These are phyloP conservation scores for Onychomys arenicola DNA, from an alignment of 2,797 vertebrate species.

Conservation along the genomic window DNA sequence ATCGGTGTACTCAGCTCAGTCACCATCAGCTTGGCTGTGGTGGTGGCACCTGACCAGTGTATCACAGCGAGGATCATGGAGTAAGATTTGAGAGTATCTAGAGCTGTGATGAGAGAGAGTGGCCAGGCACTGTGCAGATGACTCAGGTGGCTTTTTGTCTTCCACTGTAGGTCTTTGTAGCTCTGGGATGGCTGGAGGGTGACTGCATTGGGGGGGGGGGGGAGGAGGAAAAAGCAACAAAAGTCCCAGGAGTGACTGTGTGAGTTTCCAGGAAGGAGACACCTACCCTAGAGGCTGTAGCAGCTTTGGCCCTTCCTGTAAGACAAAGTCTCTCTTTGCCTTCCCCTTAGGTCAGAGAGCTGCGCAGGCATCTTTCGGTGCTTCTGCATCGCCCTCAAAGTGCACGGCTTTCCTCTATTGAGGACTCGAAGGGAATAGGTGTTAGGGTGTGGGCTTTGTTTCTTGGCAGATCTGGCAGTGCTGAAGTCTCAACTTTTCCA, in stretches of 20 bases:
- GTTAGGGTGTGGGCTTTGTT: not conserved
- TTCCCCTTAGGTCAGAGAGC: not conserved
- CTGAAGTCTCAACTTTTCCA: not conserved
- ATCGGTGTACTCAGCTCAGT: not conserved
- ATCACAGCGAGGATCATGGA: not conserved
- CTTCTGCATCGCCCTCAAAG: not conserved
- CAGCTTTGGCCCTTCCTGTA: conserved; percentile 81
- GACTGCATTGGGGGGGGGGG: not conserved
- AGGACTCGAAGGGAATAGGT: not conserved
- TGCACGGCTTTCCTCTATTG: not conserved
- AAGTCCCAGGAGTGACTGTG: conserved; percentile 35
- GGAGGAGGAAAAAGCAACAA: not conserved
- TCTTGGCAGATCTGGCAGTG: not conserved
- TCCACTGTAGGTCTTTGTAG: not conserved
- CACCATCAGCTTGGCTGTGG: not conserved
- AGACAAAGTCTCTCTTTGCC: not conserved
- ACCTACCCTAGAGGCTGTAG: conserved; percentile 90
- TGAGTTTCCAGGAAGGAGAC: conserved; percentile 90
- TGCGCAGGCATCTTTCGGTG: not conserved
- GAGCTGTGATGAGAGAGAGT: accelerated
- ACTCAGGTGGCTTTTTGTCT: not conserved
- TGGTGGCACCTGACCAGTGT: not conserved
- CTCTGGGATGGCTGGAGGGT: not conserved
- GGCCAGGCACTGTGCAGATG: too few relatives aligned
- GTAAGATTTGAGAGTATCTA: accelerated